Percentiles rank a stretch among this genome's conserved stretches.
phyloP scores from a whole-genome alignment of 2,113 vertebrate species.

The Paracanthobrama guichenoti region DNA sequence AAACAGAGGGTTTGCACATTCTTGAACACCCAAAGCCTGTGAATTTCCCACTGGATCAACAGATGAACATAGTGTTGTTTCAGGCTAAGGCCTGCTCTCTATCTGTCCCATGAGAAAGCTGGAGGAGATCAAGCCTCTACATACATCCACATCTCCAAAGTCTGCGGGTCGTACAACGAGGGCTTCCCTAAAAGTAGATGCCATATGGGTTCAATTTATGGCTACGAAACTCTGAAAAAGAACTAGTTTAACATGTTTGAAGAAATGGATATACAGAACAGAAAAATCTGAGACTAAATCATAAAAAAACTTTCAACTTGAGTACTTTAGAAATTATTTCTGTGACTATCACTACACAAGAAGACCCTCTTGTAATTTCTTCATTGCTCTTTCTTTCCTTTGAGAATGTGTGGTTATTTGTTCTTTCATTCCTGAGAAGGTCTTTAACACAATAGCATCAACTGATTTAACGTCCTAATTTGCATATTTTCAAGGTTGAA shows the following conservation, averaged over 20 bases:
- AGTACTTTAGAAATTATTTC: background rate
- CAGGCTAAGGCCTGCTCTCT: constrained; percentile 23
- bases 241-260: background rate
- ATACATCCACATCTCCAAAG: background rate
- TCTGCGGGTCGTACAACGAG: background rate
- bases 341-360: background rate
- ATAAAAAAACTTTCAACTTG: background rate
- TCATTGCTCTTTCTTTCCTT: background rate
- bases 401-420: background rate
- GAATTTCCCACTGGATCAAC: constrained; percentile 40
- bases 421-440: background rate
- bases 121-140: background rate
- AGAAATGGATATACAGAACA: background rate
- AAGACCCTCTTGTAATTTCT: background rate
- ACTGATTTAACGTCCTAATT: constrained; percentile 2
- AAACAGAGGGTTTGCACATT: background rate
- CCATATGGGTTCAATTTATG: background rate
- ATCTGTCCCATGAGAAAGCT: background rate
- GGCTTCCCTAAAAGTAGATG: background rate
- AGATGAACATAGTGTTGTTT: constrained; percentile 25
- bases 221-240: background rate
- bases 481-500: background rate
- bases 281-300: background rate
- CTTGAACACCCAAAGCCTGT: background rate
- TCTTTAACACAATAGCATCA: constrained; percentile 12